A percentile compares a stretch with the other conserved stretches of the same genome.
Evolutionary conservation across 2,797 vertebrate genomes (phyloP).

Genomic region (Cygnus olor): DNA sequence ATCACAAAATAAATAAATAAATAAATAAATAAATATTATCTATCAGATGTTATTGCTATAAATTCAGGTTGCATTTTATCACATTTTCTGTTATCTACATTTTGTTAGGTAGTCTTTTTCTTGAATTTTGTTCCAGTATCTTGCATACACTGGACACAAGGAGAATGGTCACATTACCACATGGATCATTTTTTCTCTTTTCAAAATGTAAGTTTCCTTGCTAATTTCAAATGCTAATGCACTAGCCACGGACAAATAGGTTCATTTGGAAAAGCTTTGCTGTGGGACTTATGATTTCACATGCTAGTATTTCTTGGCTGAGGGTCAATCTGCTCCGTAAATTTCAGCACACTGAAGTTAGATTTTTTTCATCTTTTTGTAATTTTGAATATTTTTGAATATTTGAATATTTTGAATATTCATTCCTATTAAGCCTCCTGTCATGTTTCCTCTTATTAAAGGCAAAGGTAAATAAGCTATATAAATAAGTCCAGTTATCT

Average conservation of each 20-base stretch:
- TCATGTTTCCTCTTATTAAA: not conserved
- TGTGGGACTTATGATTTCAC: not conserved
- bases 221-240: not conserved
- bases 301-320: not conserved
- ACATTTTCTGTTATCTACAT: not conserved
- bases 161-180: not conserved
- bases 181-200: not conserved
- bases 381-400: too few relatives aligned
- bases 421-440: not conserved
- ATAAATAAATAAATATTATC: not conserved
- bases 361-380: not conserved
- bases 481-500: not conserved
- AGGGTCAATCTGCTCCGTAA: not conserved
- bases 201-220: not conserved
- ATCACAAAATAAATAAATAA: not conserved
- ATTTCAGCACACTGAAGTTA: not conserved
- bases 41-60: not conserved
- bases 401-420: too few relatives aligned
- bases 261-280: not conserved
- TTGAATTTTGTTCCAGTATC: not conserved
- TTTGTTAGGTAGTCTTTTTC: not conserved
- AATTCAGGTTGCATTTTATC: not conserved
- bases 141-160: not conserved
- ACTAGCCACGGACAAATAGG: not conserved
- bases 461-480: not conserved